phyloP scores from a whole-genome alignment of 2,797 vertebrate genomes.

The Emydoidea blandingii region DNA sequence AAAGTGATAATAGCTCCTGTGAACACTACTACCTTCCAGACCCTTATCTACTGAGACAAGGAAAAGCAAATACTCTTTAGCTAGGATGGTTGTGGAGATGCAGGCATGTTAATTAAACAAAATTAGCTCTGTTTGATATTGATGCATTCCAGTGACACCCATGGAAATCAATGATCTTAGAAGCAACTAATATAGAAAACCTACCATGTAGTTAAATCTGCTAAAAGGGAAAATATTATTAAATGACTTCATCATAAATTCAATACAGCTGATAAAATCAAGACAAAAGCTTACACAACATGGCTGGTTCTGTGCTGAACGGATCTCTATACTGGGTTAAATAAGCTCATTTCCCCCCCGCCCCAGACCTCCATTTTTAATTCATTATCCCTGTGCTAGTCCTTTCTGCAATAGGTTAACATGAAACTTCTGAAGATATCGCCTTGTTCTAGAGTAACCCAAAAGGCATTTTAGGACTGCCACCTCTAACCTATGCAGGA shows the following conservation, averaged over 20 bases:
- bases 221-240: constrained; percentile 10
- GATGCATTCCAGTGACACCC: neutral
- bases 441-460: rapidly evolving
- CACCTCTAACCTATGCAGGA: neutral
- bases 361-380: constrained; percentile 19
- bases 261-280: constrained; percentile 35
- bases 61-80: constrained; percentile 23
- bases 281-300: constrained; percentile 9
- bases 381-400: constrained; percentile 45
- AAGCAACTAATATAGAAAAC: neutral
- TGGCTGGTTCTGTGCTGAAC: neutral
- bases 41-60: constrained; percentile 45
- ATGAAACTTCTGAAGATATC: constrained; percentile 25
- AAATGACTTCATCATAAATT: constrained; percentile 18
- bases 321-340: neutral
- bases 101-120: neutral
- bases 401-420: constrained; percentile 15
- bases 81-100: neutral
- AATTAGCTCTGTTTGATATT: constrained; percentile 30
- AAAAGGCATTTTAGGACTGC: constrained; percentile 9
- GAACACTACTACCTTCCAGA: constrained; percentile 47
- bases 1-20: constrained; percentile 50
- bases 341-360: constrained; percentile 37
- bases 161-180: constrained; percentile 32
- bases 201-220: neutral